Evolutionary conservation across 1,140 invertebrate genomes (phyloP).

Genomic region (Brachionus rotundiformis): DNA sequence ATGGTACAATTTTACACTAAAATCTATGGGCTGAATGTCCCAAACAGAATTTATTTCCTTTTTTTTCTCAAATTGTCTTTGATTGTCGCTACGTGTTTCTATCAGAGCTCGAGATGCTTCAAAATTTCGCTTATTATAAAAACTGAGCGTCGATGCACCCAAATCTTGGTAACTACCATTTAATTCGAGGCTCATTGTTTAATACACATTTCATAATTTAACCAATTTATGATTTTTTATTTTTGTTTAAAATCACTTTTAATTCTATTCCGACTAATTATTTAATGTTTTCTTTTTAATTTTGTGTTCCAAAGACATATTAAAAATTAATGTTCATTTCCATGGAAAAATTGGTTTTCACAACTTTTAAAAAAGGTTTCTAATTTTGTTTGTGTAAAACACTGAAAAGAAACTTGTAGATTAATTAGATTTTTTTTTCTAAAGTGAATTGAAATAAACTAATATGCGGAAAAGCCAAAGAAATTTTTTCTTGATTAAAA

Average conservation of each 20-base stretch:
- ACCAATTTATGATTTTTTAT: background rate
- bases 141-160: background rate
- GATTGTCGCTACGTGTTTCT: slow-evolving; percentile 22
- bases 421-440: background rate
- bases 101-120: background rate
- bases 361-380: background rate
- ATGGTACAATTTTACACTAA: slow-evolving; percentile 41
- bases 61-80: background rate
- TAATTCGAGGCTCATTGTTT: background rate
- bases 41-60: background rate
- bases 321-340: slow-evolving; percentile 25
- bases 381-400: slow-evolving; percentile 8
- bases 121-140: slow-evolving; percentile 8
- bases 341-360: slow-evolving; percentile 25
- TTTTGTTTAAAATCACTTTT: background rate
- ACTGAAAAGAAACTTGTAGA: background rate
- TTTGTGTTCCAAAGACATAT: background rate
- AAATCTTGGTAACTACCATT: slow-evolving; percentile 33
- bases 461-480: too few species aligned
- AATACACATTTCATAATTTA: background rate
- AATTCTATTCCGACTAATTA: background rate
- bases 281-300: slow-evolving; percentile 16
- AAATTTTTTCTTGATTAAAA: too few species aligned
- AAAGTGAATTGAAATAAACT: background rate
- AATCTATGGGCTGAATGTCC: slow-evolving; percentile 26